phyloP scores from a whole-genome alignment of 1,140 invertebrate genomes.

The Drosophila athabasca region DNA sequence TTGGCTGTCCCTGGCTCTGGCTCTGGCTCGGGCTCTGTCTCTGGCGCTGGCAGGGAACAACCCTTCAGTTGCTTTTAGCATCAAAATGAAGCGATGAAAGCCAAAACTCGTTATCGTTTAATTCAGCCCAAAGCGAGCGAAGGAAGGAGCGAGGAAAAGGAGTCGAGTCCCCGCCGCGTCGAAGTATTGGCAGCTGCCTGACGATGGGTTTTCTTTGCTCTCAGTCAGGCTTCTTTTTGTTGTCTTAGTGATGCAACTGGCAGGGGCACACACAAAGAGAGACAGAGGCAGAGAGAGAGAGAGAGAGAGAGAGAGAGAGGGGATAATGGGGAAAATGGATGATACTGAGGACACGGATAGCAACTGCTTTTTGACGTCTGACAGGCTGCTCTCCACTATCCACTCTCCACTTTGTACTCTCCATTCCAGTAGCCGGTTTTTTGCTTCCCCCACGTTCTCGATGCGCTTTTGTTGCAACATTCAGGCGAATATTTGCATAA shows the following conservation, averaged over 20 bases:
- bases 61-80: conserved; percentile 59
- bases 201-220: conserved; percentile 10
- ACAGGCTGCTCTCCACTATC: conserved; percentile 45
- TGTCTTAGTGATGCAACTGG: conserved; percentile 53
- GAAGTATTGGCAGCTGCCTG: conserved; percentile 65
- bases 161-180: conserved; percentile 34
- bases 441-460: conserved; percentile 9
- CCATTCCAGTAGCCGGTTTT: conserved; percentile 15
- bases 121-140: conserved; percentile 49
- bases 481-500: conserved; percentile 76
- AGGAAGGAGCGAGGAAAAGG: conserved; percentile 4
- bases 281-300: too few relatives aligned
- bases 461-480: conserved; percentile 76
- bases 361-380: conserved; percentile 63
- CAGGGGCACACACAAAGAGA: conserved; percentile 8
- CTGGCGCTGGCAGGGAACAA: conserved; percentile 49
- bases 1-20: conserved; percentile 25
- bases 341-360: conserved; percentile 49
- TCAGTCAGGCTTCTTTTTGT: conserved; percentile 28
- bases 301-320: too few relatives aligned
- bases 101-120: conserved; percentile 81
- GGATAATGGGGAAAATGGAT: conserved; percentile 14
- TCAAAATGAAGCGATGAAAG: conserved; percentile 62
- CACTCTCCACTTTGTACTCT: conserved; percentile 12
- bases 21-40: conserved; percentile 14